Evolutionary conservation across 2,888 invertebrate genomes (phyloP).

Genomic region (Lithophane semibrunnea): DNA sequence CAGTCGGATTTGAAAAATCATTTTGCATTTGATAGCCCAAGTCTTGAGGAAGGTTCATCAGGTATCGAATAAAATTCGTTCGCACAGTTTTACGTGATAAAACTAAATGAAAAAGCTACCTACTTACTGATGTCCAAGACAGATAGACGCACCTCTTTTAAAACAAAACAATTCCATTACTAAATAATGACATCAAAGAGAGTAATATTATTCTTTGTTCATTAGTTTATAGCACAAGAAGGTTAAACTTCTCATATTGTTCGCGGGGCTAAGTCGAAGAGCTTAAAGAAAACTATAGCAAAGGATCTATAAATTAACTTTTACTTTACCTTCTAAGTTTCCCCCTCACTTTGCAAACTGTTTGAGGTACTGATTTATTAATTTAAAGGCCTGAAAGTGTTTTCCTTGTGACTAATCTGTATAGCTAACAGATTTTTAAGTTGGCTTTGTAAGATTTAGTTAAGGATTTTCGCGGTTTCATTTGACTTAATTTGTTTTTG

Average conservation of each 20-base stretch:
- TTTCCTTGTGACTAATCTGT: constrained; percentile 44
- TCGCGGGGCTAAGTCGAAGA: background rate
- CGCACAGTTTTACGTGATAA: too few species aligned
- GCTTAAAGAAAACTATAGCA: constrained; percentile 29
- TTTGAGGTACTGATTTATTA: constrained; percentile 37
- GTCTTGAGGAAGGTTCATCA: too few species aligned
- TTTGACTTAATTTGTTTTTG: background rate
- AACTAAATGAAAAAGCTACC: too few species aligned
- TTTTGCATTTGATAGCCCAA: too few species aligned
- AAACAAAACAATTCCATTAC: background rate
- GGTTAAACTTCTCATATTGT: constrained; percentile 35
- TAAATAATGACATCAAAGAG: background rate
- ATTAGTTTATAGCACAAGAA: background rate
- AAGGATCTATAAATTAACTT: constrained; percentile 28
- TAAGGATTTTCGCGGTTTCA: background rate
- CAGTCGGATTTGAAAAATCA: too few species aligned
- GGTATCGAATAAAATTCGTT: too few species aligned
- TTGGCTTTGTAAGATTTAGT: constrained; percentile 15
- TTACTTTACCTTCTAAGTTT: constrained; percentile 30
- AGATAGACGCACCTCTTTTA: background rate
- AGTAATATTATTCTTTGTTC: background rate
- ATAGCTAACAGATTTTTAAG: constrained; percentile 12
- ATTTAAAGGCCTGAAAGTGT: constrained; percentile 30
- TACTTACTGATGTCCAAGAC: background rate
- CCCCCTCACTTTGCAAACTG: constrained; percentile 21